Conservation (phyloP, 2,797 vertebrate genomes). For the Orestias chungarensis region DNA sequence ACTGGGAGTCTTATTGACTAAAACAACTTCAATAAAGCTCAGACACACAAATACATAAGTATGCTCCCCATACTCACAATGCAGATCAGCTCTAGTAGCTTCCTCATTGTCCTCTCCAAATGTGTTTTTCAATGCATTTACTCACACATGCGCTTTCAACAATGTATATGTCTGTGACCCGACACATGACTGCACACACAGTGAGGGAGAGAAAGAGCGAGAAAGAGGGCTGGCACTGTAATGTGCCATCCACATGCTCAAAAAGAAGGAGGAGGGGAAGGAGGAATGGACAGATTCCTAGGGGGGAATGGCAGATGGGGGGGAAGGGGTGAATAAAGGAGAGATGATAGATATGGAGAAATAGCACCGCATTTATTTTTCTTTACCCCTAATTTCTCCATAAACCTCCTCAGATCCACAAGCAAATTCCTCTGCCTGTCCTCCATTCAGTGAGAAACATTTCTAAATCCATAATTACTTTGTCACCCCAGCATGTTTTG, state of each 20-base stretch:
- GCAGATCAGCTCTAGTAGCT: constrained; percentile 76
- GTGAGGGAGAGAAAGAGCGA: constrained; percentile 36
- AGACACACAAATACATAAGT: constrained; percentile 34
- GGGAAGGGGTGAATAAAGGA: constrained; percentile 56
- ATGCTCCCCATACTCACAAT: constrained; percentile 69
- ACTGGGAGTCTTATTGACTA: constrained; percentile 38
- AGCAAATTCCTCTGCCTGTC: constrained; percentile 16
- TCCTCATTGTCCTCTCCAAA: constrained; percentile 79
- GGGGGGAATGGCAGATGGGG: constrained; percentile 66
- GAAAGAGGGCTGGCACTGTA: constrained; percentile 55
- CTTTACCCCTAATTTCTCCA: constrained; percentile 33
- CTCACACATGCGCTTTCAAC: constrained; percentile 65
- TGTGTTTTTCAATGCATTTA: constrained; percentile 65
- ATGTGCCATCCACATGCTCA: constrained; percentile 61
- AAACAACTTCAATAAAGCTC: constrained; percentile 34
- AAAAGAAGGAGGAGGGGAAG: constrained; percentile 36
- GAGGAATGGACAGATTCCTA: constrained; percentile 72
- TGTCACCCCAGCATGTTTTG: constrained; percentile 36
- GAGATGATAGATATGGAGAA: constrained; percentile 32
- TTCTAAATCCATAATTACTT: constrained; percentile 58
- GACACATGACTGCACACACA: constrained; percentile 69
- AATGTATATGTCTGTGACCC: constrained; percentile 67
- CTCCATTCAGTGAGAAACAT: constrained; percentile 60
- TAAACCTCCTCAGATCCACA: constrained; percentile 12
- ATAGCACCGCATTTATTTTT: constrained; percentile 55